phyloP scores from a whole-genome alignment of 2,797 vertebrate species.

The Hozukius guyotensis region DNA sequence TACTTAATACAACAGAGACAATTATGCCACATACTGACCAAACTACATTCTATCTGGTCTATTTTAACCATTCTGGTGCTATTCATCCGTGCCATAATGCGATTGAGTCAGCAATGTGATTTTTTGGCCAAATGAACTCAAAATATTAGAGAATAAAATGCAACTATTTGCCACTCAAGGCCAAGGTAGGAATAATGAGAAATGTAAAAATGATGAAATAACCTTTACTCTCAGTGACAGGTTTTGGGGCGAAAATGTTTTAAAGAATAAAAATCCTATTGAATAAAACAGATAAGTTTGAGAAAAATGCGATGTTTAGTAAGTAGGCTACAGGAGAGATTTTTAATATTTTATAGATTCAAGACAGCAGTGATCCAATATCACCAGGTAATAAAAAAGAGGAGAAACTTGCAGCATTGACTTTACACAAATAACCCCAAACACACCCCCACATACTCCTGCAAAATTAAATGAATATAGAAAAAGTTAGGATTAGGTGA shows the following conservation, averaged over 20 bases:
- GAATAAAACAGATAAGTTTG: not conserved
- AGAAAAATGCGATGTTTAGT: not conserved
- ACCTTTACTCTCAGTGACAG: not conserved
- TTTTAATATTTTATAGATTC: slow-evolving; percentile 27
- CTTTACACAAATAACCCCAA: slow-evolving; percentile 11
- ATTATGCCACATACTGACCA: not conserved
- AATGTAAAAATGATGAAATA: not conserved
- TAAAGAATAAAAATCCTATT: not conserved
- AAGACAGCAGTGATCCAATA: slow-evolving; percentile 23
- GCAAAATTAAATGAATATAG: not conserved
- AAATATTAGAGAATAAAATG: not conserved
- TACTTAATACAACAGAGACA: not conserved
- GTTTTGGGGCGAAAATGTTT: not conserved
- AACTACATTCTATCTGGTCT: not conserved
- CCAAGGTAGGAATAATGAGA: not conserved
- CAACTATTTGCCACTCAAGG: not conserved
- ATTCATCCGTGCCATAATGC: not conserved
- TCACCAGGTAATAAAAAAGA: slow-evolving; percentile 29
- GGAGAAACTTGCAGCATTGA: not conserved
- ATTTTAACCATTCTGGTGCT: not conserved
- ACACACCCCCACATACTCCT: not conserved
- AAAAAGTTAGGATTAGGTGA: not conserved
- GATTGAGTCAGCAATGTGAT: not conserved
- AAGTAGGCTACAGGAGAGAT: not conserved
- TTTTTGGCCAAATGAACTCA: not conserved